Percentiles rank a stretch among this genome's conserved stretches.
phyloP scores from a whole-genome alignment of 2,888 invertebrate genomes.

The Hyposoter didymator region DNA sequence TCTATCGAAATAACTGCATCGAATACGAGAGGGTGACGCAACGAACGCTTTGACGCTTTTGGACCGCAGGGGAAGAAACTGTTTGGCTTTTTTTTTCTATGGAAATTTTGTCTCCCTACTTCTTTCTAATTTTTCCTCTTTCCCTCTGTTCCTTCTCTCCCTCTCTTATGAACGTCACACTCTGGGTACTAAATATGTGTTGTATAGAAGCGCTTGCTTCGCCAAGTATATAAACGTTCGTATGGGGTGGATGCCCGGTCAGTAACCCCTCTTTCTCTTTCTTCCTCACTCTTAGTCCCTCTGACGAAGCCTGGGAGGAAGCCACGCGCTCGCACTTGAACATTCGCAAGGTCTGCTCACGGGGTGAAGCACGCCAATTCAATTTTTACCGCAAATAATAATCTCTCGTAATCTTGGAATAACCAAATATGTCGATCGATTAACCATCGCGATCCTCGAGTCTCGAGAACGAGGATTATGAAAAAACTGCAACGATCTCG shows the following conservation, averaged over 20 bases:
- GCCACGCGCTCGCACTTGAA: slow-evolving; percentile 13
- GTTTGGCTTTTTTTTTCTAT: slow-evolving; percentile 36
- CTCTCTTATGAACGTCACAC: slow-evolving; percentile 46
- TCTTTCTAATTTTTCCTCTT: slow-evolving; percentile 9
- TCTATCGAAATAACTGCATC: slow-evolving; percentile 39
- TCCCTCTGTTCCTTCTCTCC: slow-evolving; percentile 29
- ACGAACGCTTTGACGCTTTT: slow-evolving; percentile 26
- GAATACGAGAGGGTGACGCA: neutral
- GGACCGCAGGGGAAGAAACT: neutral
- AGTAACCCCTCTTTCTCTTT: slow-evolving; percentile 76
- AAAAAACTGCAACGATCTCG: neutral
- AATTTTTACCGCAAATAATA: slow-evolving; percentile 2
- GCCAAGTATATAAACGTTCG: slow-evolving; percentile 76
- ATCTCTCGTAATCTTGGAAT: neutral
- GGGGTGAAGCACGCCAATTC: slow-evolving; percentile 33
- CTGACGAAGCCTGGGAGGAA: slow-evolving; percentile 36
- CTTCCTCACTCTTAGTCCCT: slow-evolving; percentile 23
- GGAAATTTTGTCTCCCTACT: neutral
- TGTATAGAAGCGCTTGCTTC: slow-evolving; percentile 53
- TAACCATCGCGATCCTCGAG: neutral
- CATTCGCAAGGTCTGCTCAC: slow-evolving; percentile 7
- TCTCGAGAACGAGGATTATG: neutral
- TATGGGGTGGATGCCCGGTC: slow-evolving; percentile 82
- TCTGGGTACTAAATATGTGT: slow-evolving; percentile 44
- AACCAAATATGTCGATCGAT: neutral